Percentiles rank a stretch among this genome's conserved stretches.
phyloP scores from a whole-genome alignment of 64 coral and sea anemone species.

The Stichodactyla mertensii region DNA sequence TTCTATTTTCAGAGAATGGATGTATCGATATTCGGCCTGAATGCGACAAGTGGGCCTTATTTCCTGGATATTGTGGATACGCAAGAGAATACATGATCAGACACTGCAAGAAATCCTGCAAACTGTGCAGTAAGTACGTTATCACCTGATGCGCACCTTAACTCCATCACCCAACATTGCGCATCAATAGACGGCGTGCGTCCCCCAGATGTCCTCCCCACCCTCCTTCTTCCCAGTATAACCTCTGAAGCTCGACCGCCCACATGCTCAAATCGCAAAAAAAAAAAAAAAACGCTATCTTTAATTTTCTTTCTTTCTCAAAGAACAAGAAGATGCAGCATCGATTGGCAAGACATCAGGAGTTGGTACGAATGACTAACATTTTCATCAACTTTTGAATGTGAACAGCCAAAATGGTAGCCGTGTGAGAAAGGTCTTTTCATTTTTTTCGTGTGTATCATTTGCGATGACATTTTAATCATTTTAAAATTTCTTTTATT shows the following conservation, averaged over 20 bases:
- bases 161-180: too few relatives aligned
- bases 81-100: constrained; percentile 9
- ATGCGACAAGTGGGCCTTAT: constrained; percentile 1
- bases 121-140: neutral
- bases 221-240: too few relatives aligned
- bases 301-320: neutral
- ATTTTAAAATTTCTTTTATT: neutral
- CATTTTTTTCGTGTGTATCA: too few relatives aligned
- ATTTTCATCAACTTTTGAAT: neutral
- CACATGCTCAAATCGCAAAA: too few relatives aligned
- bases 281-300: too few relatives aligned
- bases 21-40: neutral
- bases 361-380: neutral
- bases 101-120: constrained; percentile 21
- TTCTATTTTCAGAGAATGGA: neutral
- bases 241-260: too few relatives aligned
- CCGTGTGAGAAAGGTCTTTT: too few relatives aligned
- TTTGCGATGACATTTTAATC: too few relatives aligned
- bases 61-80: constrained; percentile 34
- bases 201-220: too few relatives aligned
- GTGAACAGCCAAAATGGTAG: too few relatives aligned
- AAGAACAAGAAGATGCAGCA: neutral
- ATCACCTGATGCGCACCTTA: too few relatives aligned
- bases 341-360: neutral
- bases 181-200: too few relatives aligned